phyloP scores from a whole-genome alignment of 30 jellyfish, hydroid and myxozoan species.

The Euphysa ruthae region DNA sequence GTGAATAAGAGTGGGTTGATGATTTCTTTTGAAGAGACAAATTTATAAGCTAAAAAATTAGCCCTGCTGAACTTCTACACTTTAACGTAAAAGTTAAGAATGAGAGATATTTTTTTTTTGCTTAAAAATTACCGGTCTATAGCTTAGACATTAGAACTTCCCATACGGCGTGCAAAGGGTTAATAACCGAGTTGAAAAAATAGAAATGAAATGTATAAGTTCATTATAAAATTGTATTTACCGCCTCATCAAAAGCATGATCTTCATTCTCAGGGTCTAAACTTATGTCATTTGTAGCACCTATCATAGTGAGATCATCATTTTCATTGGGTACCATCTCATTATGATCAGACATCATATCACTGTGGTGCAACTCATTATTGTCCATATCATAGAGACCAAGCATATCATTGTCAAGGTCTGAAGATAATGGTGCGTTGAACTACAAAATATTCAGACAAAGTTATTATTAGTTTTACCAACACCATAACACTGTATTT shows the following conservation, averaged over 20 bases:
- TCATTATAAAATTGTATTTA: background rate
- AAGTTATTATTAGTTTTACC: background rate
- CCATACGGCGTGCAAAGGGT: too few species aligned
- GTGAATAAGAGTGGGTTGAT: too few species aligned
- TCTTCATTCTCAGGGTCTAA: slow-evolving; percentile 13
- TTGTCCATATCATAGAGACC: slow-evolving; percentile 14
- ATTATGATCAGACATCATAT: slow-evolving; percentile 19
- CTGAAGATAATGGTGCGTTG: slow-evolving; percentile 34
- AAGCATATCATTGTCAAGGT: slow-evolving; percentile 31
- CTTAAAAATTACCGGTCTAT: too few species aligned
- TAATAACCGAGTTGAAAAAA: too few species aligned
- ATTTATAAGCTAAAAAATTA: too few species aligned
- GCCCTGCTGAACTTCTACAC: too few species aligned
- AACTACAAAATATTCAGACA: background rate
- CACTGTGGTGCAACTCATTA: slow-evolving; percentile 16
- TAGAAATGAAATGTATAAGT: background rate
- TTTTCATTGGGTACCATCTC: slow-evolving; percentile 16
- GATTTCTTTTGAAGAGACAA: too few species aligned
- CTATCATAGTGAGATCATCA: slow-evolving; percentile 4
- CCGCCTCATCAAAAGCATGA: slow-evolving; percentile 23
- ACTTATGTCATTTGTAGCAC: slow-evolving; percentile 8
- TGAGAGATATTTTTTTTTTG: too few species aligned
- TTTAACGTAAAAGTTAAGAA: too few species aligned
- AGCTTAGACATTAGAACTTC: too few species aligned
- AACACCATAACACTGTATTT: too few species aligned